Conservation (phyloP, 1,140 invertebrate genomes). For the Aphelinus certus region DNA sequence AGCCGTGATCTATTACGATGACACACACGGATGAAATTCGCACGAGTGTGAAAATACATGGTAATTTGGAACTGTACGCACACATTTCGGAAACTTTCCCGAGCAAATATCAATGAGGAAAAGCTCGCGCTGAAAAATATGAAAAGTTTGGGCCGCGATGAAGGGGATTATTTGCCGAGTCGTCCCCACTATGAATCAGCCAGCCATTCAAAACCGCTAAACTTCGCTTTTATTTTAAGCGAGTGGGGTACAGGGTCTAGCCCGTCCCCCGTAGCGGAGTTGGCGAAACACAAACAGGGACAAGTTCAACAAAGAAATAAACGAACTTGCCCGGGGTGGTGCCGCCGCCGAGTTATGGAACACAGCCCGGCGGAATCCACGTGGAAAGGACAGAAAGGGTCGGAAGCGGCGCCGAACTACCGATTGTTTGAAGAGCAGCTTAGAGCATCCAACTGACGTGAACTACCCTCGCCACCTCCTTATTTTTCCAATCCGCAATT, state of each 20-base stretch:
- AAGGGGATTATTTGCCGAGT: too few relatives aligned
- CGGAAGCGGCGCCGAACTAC: slow-evolving; percentile 9
- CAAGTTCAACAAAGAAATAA: slow-evolving; percentile 34
- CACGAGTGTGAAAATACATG: too few relatives aligned
- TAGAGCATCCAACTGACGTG: slow-evolving; percentile 2
- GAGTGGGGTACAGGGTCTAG: not conserved
- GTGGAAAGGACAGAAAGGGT: not conserved
- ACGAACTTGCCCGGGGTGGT: not conserved
- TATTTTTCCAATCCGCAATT: too few relatives aligned
- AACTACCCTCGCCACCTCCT: not conserved
- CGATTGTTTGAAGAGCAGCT: slow-evolving; percentile 10
- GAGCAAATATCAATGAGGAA: not conserved
- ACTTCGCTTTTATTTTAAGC: slow-evolving; percentile 22
- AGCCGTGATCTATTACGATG: not conserved
- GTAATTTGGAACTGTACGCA: not conserved
- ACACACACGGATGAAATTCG: not conserved
- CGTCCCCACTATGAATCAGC: not conserved
- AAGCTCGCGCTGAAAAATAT: not conserved
- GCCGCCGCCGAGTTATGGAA: slow-evolving; percentile 15
- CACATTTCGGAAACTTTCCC: not conserved
- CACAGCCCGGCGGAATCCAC: not conserved
- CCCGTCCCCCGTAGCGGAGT: not conserved
- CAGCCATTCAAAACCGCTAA: slow-evolving; percentile 22
- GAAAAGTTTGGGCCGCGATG: too few relatives aligned
- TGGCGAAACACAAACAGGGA: slow-evolving; percentile 19